Base-by-base conservation (phyloP, 2,888 invertebrate species). In the Automeris io region DNA sequence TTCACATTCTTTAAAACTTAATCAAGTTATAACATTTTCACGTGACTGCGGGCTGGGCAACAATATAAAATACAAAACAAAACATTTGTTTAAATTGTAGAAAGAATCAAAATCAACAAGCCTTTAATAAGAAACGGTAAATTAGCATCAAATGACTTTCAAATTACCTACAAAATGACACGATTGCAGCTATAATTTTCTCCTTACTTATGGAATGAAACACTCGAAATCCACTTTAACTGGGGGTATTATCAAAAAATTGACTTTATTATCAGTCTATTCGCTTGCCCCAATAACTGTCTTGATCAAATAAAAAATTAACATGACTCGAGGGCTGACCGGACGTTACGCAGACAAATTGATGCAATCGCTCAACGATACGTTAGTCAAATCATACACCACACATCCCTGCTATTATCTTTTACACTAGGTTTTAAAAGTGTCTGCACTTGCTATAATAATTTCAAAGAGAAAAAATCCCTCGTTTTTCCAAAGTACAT, bases 221-320 rank as follows among this genome's bases (percentile, higher is more conserved):
- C 56, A 58, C 62, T 73, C 63, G 46, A 65, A 74, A 65, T 63
- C 56, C 53, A 56, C 54, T 54, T 59, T 51, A 57, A 55, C 47
- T 54, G 56, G 57, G 68, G 52, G 71, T 62, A 83, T 81, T 83
- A 81, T 68, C 69, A 76, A 83, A 83, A 82, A 86, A 85, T 85
- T 82, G 82, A 76, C 80, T 78, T 71, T 78, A 86, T 85, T 85
- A 85, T 62, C 62, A 70, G 79, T 78, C 71, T 72, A 73, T 78
- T 74, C 59, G 75, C 75, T 68, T 55, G 53, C 39, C 29, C 32
- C 58, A 54, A 65, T 73, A 76, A 76, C 70, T 62, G 72, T 74
- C 79, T 77, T 79, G 79, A 78, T 76, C 81, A 66, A 76, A 81
- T 86, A 74, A 85, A 85, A 82, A 77, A 85, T 82, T 76, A 56